phyloP scores from a whole-genome alignment of 2,113 vertebrate species.

The Cynopterus brachyotis region DNA sequence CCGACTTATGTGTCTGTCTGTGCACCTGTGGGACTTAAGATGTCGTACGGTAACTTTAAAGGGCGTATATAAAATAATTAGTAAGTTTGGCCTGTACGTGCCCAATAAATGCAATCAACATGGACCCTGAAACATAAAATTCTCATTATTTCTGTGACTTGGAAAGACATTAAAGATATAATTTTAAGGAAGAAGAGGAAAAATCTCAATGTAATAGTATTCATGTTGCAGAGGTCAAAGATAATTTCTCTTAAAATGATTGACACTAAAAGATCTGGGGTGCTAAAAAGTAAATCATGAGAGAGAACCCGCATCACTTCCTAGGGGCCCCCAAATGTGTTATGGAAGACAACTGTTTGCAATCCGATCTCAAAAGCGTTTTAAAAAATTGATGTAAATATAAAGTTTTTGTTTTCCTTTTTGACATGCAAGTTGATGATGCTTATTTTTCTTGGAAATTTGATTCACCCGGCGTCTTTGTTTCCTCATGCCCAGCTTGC shows the following conservation, averaged over 20 bases:
- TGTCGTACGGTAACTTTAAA: not conserved
- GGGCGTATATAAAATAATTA: not conserved
- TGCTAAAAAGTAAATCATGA: not conserved
- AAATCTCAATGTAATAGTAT: not conserved
- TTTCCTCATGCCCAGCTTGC: not conserved
- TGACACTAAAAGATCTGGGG: not conserved
- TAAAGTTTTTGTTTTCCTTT: not conserved
- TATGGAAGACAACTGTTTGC: not conserved
- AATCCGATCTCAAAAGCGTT: not conserved
- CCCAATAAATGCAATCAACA: not conserved
- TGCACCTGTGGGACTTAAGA: not conserved
- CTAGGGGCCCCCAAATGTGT: not conserved
- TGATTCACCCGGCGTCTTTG: not conserved
- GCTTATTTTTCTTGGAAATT: conserved; percentile 14
- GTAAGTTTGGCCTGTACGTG: not conserved
- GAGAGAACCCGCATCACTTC: not conserved
- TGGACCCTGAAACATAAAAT: not conserved
- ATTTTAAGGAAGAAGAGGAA: not conserved
- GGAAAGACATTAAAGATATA: not conserved
- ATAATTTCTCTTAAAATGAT: not conserved
- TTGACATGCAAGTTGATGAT: not conserved
- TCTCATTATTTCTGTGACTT: not conserved
- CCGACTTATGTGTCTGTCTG: not conserved
- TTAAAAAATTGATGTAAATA: not conserved
- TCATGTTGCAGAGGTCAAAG: not conserved